Base-by-base conservation (phyloP, 1,140 invertebrate genomes). In the Aphis craccivora region DNA sequence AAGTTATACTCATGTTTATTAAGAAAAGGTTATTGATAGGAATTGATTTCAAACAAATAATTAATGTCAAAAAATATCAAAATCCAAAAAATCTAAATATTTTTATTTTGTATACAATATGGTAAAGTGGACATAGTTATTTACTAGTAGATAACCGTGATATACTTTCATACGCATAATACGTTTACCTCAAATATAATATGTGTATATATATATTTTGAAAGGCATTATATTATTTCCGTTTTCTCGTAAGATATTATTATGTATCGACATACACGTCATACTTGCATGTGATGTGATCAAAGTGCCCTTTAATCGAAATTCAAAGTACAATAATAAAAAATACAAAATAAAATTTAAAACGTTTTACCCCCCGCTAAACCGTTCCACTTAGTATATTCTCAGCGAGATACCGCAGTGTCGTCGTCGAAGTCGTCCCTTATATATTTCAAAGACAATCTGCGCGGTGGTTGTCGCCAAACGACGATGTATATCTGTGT, bases 231-330 rank as follows among this genome's bases (percentile, higher is more conserved):
- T 48, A 89, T 89, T 89, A 89, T 89, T 89, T 87, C 43, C 48
- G 43, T 48, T 87, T 89, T 89, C 88, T 55, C 4, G n/a, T 45
- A 45, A 14, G 40, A n/a, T 30, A 86, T 43, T 88, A 35, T 53
- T n/a, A 53, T 88, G 8, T 37, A 55, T 89, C 88, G 91, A 48
- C 91, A 83, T 92, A 25, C 60, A 76, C 51, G 60, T 91, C 90
- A 83, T 81, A 67, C 22, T 91, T 91, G 67, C 51, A 91, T 91
- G 60, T 48, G 55, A 76, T 83, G 23, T 81, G 91, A 48, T 92
- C 91, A 92, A 92, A 92, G 91, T 35, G 0, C 20, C 45, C 22
- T 92, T 92, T 92, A 83, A 92, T 92, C 91, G 91, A 92, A 92
- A 92, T 83, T 4, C 22, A 53, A 81, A 81, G 35, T 92, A 81